Percentiles rank a stretch among this genome's conserved stretches.
These are phyloP conservation scores for Limenitis camilla DNA, from an alignment of 2,888 invertebrate genomes.

Conservation along the genomic window DNA sequence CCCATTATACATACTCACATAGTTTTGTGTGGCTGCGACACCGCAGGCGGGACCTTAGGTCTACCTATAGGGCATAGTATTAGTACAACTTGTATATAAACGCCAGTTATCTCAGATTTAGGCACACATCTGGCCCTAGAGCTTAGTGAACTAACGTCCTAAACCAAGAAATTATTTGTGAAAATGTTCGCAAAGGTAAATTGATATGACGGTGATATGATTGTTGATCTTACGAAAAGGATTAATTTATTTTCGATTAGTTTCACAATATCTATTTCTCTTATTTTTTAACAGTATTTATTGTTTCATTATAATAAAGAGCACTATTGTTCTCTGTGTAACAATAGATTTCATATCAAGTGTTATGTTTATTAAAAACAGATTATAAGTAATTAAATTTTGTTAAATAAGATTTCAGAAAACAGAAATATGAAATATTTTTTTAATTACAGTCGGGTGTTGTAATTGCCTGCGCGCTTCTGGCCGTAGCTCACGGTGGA, in stretches of 20 bases:
- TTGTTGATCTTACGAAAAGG: too few species aligned
- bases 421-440: background rate
- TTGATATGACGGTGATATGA: constrained; percentile 1
- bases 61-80: constrained; percentile 56
- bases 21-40: constrained; percentile 45
- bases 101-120: constrained; percentile 58
- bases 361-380: too few species aligned
- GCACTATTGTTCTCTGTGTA: too few species aligned
- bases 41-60: constrained; percentile 42
- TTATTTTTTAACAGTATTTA: too few species aligned
- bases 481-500: constrained; percentile 65
- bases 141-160: constrained; percentile 52
- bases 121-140: constrained; percentile 64
- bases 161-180: constrained; percentile 42
- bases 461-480: constrained; percentile 46
- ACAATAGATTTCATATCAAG: too few species aligned
- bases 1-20: constrained; percentile 47
- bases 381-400: too few species aligned
- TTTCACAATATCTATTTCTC: too few species aligned
- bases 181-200: constrained; percentile 69
- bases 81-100: constrained; percentile 59
- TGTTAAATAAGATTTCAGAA: background rate
- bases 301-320: too few species aligned
- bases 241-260: too few species aligned
- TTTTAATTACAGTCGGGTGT: constrained; percentile 35